Conservation (phyloP, 2,888 invertebrate species). For the Muscina levida region DNA sequence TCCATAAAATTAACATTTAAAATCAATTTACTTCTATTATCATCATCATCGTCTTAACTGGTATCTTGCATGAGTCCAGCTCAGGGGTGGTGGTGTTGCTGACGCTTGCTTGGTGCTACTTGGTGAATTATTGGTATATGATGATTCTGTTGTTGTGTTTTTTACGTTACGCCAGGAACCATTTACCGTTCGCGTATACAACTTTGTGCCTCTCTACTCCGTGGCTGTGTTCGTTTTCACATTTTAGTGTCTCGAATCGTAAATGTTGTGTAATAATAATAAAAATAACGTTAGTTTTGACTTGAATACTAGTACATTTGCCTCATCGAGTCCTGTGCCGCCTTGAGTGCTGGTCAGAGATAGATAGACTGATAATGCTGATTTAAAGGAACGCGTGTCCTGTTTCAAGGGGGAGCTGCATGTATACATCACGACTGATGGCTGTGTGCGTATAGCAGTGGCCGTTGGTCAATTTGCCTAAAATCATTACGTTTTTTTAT, state of each 20-base stretch:
- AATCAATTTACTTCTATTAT: constrained; percentile 54
- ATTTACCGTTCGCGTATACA: constrained; percentile 33
- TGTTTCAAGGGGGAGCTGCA: neutral
- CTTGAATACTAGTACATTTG: constrained; percentile 13
- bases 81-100: no score
- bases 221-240: constrained; percentile 44
- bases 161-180: constrained; percentile 23
- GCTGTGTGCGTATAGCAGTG: constrained; percentile 3
- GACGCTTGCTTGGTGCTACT: constrained; percentile 35
- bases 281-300: constrained; percentile 61
- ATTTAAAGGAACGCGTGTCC: constrained; percentile 18
- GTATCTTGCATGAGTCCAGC: neutral
- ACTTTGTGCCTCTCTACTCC: constrained; percentile 14
- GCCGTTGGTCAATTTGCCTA: constrained; percentile 55
- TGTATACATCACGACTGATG: neutral
- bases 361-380: constrained; percentile 36
- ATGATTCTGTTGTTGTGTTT: constrained; percentile 8
- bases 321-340: no score
- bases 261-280: constrained; percentile 61
- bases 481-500: constrained; percentile 32
- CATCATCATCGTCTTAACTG: neutral
- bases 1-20: constrained; percentile 65
- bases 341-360: neutral
- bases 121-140: constrained; percentile 34
- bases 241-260: constrained; percentile 45